A percentile compares a stretch with the other conserved stretches of the same genome.
Evolutionary conservation across 2,113 vertebrate genomes (phyloP).

Genomic region (Lepisosteus osseus): DNA sequence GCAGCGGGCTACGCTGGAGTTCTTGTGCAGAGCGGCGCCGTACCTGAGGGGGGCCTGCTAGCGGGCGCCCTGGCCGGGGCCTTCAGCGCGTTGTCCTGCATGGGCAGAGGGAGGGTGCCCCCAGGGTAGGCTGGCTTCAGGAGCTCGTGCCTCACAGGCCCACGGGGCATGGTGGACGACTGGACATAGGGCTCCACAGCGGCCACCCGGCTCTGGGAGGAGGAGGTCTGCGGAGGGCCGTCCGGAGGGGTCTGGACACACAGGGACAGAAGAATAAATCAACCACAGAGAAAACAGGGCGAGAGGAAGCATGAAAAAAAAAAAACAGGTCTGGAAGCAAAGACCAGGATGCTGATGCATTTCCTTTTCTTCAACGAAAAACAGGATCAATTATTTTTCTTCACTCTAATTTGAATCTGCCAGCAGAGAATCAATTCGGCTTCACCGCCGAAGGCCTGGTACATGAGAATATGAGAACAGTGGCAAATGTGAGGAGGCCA

Average conservation of each 20-base stretch:
- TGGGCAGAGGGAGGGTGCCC: constrained; percentile 64
- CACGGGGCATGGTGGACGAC: constrained; percentile 90
- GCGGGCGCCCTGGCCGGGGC: constrained; percentile 48
- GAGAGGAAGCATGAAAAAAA: not conserved
- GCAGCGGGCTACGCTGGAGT: not conserved
- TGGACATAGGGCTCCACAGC: constrained; percentile 96
- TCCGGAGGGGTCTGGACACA: constrained; percentile 69
- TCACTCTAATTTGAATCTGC: no score
- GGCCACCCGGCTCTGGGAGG: constrained; percentile 82
- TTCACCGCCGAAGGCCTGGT: no score
- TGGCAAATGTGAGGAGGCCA: no score
- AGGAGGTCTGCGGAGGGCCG: constrained; percentile 64
- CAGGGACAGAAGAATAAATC: not conserved
- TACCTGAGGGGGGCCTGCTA: constrained; percentile 26
- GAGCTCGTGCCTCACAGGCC: constrained; percentile 78
- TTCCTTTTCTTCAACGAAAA: no score
- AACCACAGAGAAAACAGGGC: not conserved
- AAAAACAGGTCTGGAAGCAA: not conserved
- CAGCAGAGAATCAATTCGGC: no score
- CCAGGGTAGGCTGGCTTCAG: constrained; percentile 86
- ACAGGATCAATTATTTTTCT: no score
- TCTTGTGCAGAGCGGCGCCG: constrained; percentile 29
- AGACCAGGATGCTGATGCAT: not conserved
- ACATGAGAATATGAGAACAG: no score
- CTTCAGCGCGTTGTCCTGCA: constrained; percentile 66